Evolutionary conservation across 2,797 vertebrate species (phyloP).

Genomic region (Pseudopleuronectes americanus): DNA sequence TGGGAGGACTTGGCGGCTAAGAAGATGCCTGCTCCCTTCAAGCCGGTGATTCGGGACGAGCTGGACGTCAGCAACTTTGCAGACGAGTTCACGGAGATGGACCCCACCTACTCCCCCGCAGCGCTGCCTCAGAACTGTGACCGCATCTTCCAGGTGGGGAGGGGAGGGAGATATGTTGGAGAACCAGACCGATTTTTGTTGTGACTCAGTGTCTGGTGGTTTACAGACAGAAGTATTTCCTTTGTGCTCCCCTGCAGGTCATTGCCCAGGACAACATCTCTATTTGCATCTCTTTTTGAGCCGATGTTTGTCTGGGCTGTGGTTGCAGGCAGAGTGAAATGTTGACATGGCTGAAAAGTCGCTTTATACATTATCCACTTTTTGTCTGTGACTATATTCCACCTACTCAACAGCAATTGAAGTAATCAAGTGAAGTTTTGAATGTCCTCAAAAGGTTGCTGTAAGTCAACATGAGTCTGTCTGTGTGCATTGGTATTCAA

Average conservation of each 20-base stretch:
- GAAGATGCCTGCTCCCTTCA: slow-evolving; percentile 93
- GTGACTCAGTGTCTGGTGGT: slow-evolving; percentile 36
- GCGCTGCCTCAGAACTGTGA: slow-evolving; percentile 96
- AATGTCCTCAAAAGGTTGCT: slow-evolving; percentile 80
- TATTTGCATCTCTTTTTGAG: slow-evolving; percentile 40
- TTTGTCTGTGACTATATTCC: slow-evolving; percentile 76
- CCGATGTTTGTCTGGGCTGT: slow-evolving; percentile 57
- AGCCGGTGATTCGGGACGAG: slow-evolving; percentile 95
- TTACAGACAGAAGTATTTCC: slow-evolving; percentile 21
- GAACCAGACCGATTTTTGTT: slow-evolving; percentile 14
- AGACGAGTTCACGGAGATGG: slow-evolving; percentile 99
- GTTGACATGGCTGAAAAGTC: slow-evolving; percentile 66
- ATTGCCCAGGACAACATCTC: slow-evolving; percentile 38
- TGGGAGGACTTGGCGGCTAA: slow-evolving; percentile 98
- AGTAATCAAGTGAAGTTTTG: slow-evolving; percentile 78
- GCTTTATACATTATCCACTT: slow-evolving; percentile 57
- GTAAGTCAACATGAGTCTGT: slow-evolving; percentile 83
- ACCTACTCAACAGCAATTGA: slow-evolving; percentile 73
- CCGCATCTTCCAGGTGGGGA: slow-evolving; percentile 94
- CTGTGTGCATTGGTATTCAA: slow-evolving; percentile 83
- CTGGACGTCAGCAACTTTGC: slow-evolving; percentile 99
- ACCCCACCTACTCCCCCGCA: slow-evolving; percentile 97
- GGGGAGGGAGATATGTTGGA: slow-evolving; percentile 5
- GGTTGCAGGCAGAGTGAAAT: slow-evolving; percentile 58
- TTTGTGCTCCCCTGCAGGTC: slow-evolving; percentile 46